Base-by-base conservation (phyloP, 2,888 invertebrate species). In the Drosophila birchii region DNA sequence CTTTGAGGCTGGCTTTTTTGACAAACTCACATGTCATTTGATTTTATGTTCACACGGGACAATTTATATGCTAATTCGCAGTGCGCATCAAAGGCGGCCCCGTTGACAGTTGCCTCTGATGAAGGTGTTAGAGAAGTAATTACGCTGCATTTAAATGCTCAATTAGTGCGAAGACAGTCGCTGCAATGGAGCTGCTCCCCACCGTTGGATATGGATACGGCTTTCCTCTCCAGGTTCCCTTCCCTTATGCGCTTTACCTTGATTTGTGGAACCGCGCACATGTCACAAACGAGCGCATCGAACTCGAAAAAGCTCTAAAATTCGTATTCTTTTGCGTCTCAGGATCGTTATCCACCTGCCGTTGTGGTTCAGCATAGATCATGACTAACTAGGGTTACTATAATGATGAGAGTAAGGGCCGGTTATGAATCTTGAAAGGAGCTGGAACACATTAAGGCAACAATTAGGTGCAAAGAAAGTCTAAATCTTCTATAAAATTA, bases 51-150 rank as follows among this genome's bases (percentile, higher is more conserved):
- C 86, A 86, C 86, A 87, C 86, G 86, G 86, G 86, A 89, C 89
- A 89, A 89, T 87, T 89, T 89, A 83, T 87, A 87, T 87, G 86
- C 86, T 87, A 87, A 87, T 89, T 87, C 81, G 81, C 88, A 81
- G 81, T 76, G 80, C 70, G 78, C 89, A 87, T 86, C 89, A 86
- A 86, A 86, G 88, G 76, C 79, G 57, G 77, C 80, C 89, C 78
- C 78, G 76, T 76, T 76, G 73, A 78, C 84, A 77, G 71, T 69
- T 70, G 79, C 79, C 68, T 79, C 78, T 85, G 87, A 85, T 88
- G 82, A 89, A 87, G 88, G 86, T 87, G 86, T 89, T 89, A 87
- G 86, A 85, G 80, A 81, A 60, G 84, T 78, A 89, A 88, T 88
- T 83, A 89, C 81, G 71, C 70, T 86, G 86, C 89, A 89, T 87